Evolutionary conservation across 92 coral and sea anemone species (phyloP), one percentile per base, ranked within the genome.

Genomic region (Galaxea fascicularis): DNA sequence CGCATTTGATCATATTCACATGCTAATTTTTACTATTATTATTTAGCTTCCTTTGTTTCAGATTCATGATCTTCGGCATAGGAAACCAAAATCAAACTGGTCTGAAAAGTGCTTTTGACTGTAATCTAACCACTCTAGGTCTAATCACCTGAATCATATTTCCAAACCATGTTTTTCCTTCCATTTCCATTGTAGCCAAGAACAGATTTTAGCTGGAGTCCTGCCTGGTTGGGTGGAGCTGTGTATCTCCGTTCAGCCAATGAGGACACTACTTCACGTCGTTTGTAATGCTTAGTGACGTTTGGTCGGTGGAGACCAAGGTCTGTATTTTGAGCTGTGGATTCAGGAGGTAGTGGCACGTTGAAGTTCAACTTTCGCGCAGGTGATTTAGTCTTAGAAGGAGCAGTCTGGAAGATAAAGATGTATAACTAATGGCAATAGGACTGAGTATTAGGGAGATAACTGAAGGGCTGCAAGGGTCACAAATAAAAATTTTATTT

Each of bases 221-320:
- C 99, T 58, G 99, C 99, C 82, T 97, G 99, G 68, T 91, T 95
- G 15, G 98, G 97, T 4, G 98, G 99, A 18, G 99, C 99, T 26
- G 93, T 93, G 91, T 97, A 97, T 74, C 98, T 84, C 21, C 95
- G 90, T 46, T 90, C 90, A 41, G 99, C 97, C 7, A 93, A 62
- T 47, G 78, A 31, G 26, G 98, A 87, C 10, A 80, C 76, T 56
- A 82, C 21, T 52, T 82, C 71, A 22, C 90, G 82, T 52, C 93
- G 87, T 77, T 79, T 91, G 86, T 86, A 96, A 65, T 96, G 99
- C 78, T 86, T 91, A 24, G 77, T 78, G 15, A 91, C 98, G 18
- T 67, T 53, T 8, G 99, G 99, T 8, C 46, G 26, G 10, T 0
- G 47, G 44, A 22, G 41, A 25, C 10, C 21, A 5, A 22, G 57